Evolutionary conservation across 2,888 invertebrate genomes (phyloP), one percentile per base, ranked within the genome.

Genomic region (Xestoiulus laeticollis): DNA sequence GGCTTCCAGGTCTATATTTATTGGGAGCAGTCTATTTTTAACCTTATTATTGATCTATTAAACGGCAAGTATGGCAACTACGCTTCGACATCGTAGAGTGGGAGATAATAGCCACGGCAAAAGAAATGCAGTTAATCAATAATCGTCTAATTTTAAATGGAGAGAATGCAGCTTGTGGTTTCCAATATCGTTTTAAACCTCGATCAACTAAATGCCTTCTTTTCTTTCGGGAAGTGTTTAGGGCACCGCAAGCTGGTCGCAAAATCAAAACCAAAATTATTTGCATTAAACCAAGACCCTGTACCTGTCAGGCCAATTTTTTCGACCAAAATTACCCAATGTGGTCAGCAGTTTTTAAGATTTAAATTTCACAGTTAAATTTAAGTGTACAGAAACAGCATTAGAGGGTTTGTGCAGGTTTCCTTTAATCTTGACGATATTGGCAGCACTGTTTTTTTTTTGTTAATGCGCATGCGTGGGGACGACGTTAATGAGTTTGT

Each of bases 11-110:
- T 59, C 59, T 59, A 59, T 59, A 59, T 59, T 59, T 59, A 59
- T 59, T 59, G 59, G 59, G 59, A 59, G 59, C 59, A 59, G 59
- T 59, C 59, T 59, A 59, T 59, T 59, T 59, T 59, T 59, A 59
- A 59, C 59, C 59, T 59, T 59, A 59, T 59, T 59, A 59, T 59
- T 59, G 59, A 59, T 59, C 59, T 59, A 59, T 59, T 59, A 59
- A 59, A 59, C 19, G 5, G 59, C 59, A 59, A 59, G 59, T 59
- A 59, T 59, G 59, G 59, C 59, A 59, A n/a, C 59, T n/a, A n/a
- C 14, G 59, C 59, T 59, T 59, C 19, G 19, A 14, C n/a, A 59
- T 59, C 12, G 59, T 59, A 19, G 59, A 59, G 59, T n/a, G 59
- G 59, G n/a, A 59, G 59, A 59, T 59, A 59, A 59, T 59, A 59